Percentiles rank a stretch among this genome's conserved stretches.
Evolutionary conservation across 2,797 vertebrate species (phyloP).

Genomic region (Sebastes dallii): DNA sequence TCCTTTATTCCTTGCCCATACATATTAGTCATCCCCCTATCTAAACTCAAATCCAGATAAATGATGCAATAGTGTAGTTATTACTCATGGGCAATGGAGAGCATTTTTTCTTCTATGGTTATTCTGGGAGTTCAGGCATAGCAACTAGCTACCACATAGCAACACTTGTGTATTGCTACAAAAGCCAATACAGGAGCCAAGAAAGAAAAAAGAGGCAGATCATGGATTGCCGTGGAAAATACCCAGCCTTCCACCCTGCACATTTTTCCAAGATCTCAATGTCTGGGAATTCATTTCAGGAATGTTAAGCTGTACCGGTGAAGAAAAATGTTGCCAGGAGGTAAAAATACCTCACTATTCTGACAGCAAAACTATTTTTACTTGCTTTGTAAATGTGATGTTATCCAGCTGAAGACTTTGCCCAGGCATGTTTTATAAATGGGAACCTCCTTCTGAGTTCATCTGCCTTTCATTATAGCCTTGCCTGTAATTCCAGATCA

Average conservation of each 20-base stretch:
- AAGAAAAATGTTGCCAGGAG: conserved; percentile 27
- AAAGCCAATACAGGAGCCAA: conserved; percentile 29
- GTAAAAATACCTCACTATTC: conserved; percentile 1
- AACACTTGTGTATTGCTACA: conserved; percentile 43
- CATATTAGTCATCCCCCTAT: not conserved
- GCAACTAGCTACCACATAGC: conserved; percentile 65
- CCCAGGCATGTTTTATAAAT: not conserved
- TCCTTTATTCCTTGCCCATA: not conserved
- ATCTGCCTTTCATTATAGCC: not conserved
- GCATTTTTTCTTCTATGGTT: conserved; percentile 24
- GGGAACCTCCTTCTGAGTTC: not conserved
- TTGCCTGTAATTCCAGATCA: not conserved
- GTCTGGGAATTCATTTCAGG: conserved; percentile 57
- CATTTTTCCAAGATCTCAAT: conserved; percentile 41
- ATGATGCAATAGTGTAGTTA: conserved; percentile 20
- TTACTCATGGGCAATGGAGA: conserved; percentile 25
- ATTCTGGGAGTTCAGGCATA: conserved; percentile 60
- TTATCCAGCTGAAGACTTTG: not conserved
- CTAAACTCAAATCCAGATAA: not conserved
- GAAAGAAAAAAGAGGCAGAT: conserved; percentile 16
- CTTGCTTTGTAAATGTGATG: not conserved
- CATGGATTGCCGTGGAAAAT: conserved; percentile 32
- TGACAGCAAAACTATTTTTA: conserved; percentile 9
- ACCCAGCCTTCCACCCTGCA: conserved; percentile 16
- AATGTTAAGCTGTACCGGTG: conserved; percentile 56